Percentiles rank a stretch among this genome's conserved stretches.
These are phyloP conservation scores for Hypsibius dujardini DNA, from an alignment of 1,140 invertebrate genomes.

Conservation along the genomic window DNA sequence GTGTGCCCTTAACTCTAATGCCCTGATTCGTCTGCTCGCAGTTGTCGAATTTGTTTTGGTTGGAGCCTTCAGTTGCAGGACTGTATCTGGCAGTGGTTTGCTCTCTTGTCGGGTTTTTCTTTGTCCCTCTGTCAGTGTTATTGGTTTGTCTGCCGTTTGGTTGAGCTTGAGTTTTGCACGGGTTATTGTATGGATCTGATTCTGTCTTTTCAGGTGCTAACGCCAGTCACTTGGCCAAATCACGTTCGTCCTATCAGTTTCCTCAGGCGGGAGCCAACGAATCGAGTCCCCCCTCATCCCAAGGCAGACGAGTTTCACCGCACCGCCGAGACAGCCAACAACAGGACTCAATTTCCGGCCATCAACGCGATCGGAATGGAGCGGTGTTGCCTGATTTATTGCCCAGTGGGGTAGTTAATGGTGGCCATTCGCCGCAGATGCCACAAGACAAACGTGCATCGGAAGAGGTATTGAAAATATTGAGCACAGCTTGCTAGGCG, in stretches of 20 bases:
- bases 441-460: conserved; percentile 70
- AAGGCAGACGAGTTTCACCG: conserved; percentile 20
- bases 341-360: conserved; percentile 26
- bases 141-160: too few relatives aligned
- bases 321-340: not conserved
- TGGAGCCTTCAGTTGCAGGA: not conserved
- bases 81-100: too few relatives aligned
- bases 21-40: too few relatives aligned
- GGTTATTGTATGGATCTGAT: too few relatives aligned
- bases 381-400: conserved; percentile 82
- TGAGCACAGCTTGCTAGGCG: too few relatives aligned
- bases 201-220: too few relatives aligned
- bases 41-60: not conserved
- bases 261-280: conserved; percentile 12
- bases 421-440: conserved; percentile 54
- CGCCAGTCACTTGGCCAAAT: conserved; percentile 9
- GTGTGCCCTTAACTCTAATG: too few relatives aligned
- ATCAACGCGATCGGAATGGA: conserved; percentile 49
- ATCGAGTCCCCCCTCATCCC: conserved; percentile 14
- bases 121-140: too few relatives aligned
- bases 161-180: too few relatives aligned
- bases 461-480: conserved; percentile 67
- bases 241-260: conserved; percentile 13
- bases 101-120: too few relatives aligned
- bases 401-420: conserved; percentile 40